Evolutionary conservation across 2,113 vertebrate genomes (phyloP).

Genomic region (Eidolon helvum): DNA sequence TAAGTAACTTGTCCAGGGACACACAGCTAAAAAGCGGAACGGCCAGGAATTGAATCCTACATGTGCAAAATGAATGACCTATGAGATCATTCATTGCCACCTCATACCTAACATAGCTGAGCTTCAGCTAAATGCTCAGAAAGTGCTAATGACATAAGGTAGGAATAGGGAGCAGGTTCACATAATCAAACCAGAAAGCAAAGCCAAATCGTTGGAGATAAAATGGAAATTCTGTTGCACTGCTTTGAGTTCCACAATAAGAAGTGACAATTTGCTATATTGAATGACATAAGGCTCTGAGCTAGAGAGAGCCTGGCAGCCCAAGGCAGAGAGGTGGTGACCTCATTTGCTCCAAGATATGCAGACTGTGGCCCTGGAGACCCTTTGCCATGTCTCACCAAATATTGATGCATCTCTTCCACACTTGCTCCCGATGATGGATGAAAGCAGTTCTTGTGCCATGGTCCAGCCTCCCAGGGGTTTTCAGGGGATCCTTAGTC

Average conservation of each 20-base stretch:
- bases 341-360: neutral
- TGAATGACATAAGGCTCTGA: neutral
- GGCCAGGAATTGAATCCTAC: neutral
- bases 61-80: neutral
- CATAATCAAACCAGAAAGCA: slow-evolving; percentile 6
- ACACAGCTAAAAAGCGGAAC: neutral
- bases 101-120: neutral
- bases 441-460: slow-evolving; percentile 91
- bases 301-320: neutral
- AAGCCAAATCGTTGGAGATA: neutral
- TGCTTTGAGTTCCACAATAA: neutral
- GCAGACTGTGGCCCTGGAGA: neutral
- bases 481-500: slow-evolving; percentile 90
- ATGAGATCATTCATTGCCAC: neutral
- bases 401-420: slow-evolving; percentile 92
- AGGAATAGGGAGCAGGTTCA: neutral
- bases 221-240: neutral
- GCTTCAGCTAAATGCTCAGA: neutral
- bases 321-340: neutral
- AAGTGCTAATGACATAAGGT: neutral
- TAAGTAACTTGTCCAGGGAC: neutral
- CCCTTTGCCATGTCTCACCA: slow-evolving; percentile 83
- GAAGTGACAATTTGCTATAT: neutral
- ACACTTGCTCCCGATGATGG: slow-evolving; percentile 92
- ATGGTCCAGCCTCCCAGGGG: slow-evolving; percentile 89